Conservation (phyloP, 2,888 invertebrate genomes). For the Trichogramma evanescens region DNA sequence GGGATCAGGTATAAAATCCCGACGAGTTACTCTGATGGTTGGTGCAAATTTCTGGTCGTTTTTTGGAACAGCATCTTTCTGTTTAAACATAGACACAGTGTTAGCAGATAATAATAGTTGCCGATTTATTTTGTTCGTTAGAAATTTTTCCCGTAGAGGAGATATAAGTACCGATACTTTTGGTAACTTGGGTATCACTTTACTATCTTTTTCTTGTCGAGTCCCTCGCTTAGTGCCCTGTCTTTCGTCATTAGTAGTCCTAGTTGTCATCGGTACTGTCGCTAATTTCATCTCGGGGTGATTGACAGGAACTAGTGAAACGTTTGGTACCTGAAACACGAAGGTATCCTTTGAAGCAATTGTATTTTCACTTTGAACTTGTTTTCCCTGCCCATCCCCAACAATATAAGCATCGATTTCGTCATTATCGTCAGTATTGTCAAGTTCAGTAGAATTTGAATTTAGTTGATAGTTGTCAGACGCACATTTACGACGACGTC, state of each 20-base stretch:
- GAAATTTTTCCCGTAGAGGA: constrained; percentile 7
- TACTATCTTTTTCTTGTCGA: not conserved
- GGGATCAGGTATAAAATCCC: too few species aligned
- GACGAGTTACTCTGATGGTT: too few species aligned
- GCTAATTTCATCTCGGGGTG: too few species aligned
- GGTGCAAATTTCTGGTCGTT: too few species aligned
- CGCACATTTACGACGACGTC: constrained; percentile 4
- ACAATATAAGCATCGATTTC: not conserved
- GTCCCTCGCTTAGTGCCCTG: not conserved
- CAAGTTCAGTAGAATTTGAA: not conserved
- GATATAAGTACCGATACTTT: constrained; percentile 20
- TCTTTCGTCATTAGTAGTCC: too few species aligned
- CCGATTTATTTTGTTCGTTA: not conserved
- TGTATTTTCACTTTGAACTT: not conserved
- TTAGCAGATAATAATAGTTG: too few species aligned
- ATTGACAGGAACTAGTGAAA: not conserved
- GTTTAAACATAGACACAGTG: too few species aligned
- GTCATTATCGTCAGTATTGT: not conserved
- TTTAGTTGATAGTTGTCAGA: not conserved
- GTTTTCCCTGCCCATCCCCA: not conserved
- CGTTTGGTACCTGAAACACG: constrained; percentile 23
- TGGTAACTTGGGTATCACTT: not conserved
- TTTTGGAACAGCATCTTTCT: too few species aligned
- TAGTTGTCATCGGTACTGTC: too few species aligned
- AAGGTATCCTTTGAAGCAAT: constrained; percentile 9